Percentiles rank a stretch among this genome's conserved stretches.
These are phyloP conservation scores for Argyrosomus regius DNA, from an alignment of 2,797 vertebrate species.

Conservation along the genomic window DNA sequence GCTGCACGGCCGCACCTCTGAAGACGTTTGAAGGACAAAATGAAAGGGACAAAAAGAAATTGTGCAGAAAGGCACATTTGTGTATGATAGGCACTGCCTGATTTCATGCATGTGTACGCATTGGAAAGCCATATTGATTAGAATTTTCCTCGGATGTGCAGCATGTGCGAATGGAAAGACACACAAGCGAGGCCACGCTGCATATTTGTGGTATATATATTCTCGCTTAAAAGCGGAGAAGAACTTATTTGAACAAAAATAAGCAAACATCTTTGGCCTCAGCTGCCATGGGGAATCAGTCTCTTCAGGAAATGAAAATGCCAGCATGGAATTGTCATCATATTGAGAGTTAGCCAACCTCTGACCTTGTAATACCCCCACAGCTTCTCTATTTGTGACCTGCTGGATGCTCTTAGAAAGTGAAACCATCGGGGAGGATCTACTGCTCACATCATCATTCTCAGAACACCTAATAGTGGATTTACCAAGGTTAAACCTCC, in stretches of 20 bases:
- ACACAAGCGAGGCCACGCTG: constrained; percentile 13
- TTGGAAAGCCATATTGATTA: constrained; percentile 39
- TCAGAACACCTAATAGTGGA: constrained; percentile 83
- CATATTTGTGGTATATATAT: constrained; percentile 45
- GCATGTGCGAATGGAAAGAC: constrained; percentile 23
- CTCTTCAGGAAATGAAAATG: constrained; percentile 86
- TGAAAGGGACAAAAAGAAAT: constrained; percentile 55
- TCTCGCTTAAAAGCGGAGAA: constrained; percentile 54
- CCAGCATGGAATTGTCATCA: constrained; percentile 81
- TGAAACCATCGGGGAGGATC: constrained; percentile 82
- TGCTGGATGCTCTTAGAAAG: constrained; percentile 79
- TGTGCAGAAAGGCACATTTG: constrained; percentile 47
- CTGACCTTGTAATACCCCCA: constrained; percentile 83
- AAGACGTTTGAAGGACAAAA: constrained; percentile 82
- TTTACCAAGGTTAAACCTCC: constrained; percentile 84
- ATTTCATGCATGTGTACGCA: constrained; percentile 47
- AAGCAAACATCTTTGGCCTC: constrained; percentile 73
- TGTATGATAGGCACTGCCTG: constrained; percentile 39
- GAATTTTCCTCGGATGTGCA: constrained; percentile 47
- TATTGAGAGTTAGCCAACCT: constrained; percentile 83
- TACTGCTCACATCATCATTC: constrained; percentile 84
- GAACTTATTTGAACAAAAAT: constrained; percentile 77
- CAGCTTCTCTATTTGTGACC: constrained; percentile 82
- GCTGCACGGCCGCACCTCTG: constrained; percentile 71
- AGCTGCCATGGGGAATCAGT: constrained; percentile 68